Conservation (phyloP, 2,888 invertebrate genomes). For the Adelphocoris suturalis region DNA sequence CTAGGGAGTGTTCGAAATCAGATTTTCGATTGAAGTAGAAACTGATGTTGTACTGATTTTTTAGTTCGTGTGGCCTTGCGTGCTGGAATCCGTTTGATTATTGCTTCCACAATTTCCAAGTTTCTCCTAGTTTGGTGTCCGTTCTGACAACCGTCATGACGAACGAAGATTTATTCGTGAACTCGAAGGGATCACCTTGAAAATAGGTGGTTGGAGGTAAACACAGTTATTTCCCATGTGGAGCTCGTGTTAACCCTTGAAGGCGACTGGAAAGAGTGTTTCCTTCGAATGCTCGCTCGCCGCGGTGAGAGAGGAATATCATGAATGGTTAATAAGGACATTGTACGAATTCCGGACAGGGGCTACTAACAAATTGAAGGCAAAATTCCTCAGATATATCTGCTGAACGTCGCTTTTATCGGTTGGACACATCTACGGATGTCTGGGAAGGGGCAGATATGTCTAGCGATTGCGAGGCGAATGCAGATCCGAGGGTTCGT, state of each 20-base stretch:
- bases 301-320: constrained; percentile 24
- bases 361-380: constrained; percentile 36
- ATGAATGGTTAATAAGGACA: not conserved
- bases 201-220: not conserved
- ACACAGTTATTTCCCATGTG: not conserved
- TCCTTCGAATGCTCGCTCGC: not conserved
- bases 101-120: too few species aligned
- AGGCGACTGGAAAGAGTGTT: constrained; percentile 12
- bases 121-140: too few species aligned
- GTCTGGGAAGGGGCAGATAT: constrained; percentile 8
- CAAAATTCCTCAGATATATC: constrained; percentile 25
- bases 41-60: too few species aligned
- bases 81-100: too few species aligned
- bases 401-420: not conserved
- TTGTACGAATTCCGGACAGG: constrained; percentile 1
- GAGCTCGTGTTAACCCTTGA: not conserved
- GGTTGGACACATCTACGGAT: not conserved
- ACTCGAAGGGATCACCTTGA: not conserved
- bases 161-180: too few species aligned
- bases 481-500: constrained; percentile 16
- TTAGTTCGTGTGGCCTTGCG: too few species aligned
- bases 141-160: too few species aligned
- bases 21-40: too few species aligned
- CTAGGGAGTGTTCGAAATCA: too few species aligned
- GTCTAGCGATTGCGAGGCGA: constrained; percentile 18